phyloP scores from a whole-genome alignment of 2,797 vertebrate genomes.

The Crossoptilon crossoptilon region DNA sequence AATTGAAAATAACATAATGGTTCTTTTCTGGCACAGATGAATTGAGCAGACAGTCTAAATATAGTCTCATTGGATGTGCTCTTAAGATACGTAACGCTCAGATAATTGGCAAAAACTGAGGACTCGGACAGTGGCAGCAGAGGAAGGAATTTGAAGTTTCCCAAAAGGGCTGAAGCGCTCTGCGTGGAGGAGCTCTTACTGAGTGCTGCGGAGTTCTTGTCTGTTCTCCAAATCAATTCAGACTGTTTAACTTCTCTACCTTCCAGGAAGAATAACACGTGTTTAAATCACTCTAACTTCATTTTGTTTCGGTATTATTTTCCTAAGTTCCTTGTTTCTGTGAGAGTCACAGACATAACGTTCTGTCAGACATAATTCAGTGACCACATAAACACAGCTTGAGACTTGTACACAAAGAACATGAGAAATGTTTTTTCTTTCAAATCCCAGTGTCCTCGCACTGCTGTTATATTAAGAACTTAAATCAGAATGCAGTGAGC shows the following conservation, averaged over 20 bases:
- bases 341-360: background rate
- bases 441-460: background rate
- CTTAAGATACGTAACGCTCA: background rate
- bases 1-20: slow-evolving; percentile 11
- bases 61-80: background rate
- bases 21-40: slow-evolving; percentile 12
- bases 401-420: background rate
- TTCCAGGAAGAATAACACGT: background rate
- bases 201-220: accelerated
- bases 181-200: background rate
- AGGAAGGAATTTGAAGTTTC: background rate
- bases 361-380: background rate
- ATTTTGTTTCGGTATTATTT: background rate
- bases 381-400: background rate
- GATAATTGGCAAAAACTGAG: slow-evolving; percentile 10
- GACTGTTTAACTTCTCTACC: background rate
- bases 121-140: background rate
- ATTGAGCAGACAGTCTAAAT: background rate
- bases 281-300: background rate
- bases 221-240: background rate
- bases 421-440: background rate
- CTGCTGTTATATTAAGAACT: background rate
- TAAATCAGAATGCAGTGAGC: background rate
- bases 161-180: background rate
- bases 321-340: background rate